A percentile compares a stretch with the other conserved stretches of the same genome.
phyloP scores from a whole-genome alignment of 2,113 vertebrate species.

The Zosterops pallidus region DNA sequence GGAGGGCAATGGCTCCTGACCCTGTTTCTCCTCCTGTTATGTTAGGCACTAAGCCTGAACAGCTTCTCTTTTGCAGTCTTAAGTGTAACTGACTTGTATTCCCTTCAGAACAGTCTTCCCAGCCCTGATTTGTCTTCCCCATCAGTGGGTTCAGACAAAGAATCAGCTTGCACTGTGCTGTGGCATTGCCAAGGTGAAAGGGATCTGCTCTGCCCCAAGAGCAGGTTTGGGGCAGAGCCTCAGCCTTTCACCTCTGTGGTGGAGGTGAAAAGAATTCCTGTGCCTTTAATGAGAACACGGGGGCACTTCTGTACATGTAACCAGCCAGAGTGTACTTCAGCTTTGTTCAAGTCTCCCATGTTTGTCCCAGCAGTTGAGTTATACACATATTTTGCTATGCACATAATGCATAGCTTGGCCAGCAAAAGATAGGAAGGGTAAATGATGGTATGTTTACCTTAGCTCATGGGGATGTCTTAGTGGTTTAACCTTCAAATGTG shows the following conservation, averaged over 20 bases:
- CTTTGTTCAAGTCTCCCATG: background rate
- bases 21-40: constrained; percentile 16
- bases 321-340: background rate
- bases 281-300: background rate
- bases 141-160: background rate
- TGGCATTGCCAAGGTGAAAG: background rate
- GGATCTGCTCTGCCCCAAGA: background rate
- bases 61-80: background rate
- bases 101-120: constrained; percentile 21
- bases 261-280: background rate
- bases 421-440: constrained; percentile 51
- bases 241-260: background rate
- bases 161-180: background rate
- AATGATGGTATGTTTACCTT: constrained; percentile 56
- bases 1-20: constrained; percentile 33
- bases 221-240: background rate
- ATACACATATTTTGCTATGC: constrained; percentile 25
- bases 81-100: constrained; percentile 33
- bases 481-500: constrained; percentile 58
- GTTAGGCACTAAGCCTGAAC: constrained; percentile 50
- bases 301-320: background rate
- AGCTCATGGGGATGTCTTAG: constrained; percentile 47
- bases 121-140: background rate
- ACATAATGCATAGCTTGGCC: constrained; percentile 42
- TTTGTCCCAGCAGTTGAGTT: constrained; percentile 25